Percentiles rank a stretch among this genome's conserved stretches.
These are phyloP conservation scores for Peromyscus polionotus DNA, from an alignment of 2,113 vertebrate genomes.

Conservation along the genomic window DNA sequence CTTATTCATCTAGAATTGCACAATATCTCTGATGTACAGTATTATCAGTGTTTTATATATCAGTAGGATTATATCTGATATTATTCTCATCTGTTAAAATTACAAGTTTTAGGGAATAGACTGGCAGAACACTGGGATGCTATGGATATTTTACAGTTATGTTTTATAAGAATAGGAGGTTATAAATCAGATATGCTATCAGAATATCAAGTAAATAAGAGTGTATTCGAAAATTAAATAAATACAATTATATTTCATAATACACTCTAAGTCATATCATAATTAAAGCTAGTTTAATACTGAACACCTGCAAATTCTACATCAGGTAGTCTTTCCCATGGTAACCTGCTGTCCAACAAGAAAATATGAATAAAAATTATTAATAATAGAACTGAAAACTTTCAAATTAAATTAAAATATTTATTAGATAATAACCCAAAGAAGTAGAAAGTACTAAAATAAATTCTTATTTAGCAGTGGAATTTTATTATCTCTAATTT, in stretches of 20 bases:
- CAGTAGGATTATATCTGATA: neutral
- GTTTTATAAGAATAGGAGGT: neutral
- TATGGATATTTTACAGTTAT: neutral
- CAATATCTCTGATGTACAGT: neutral
- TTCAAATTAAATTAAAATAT: constrained; percentile 25
- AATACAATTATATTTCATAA: neutral
- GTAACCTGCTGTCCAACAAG: neutral
- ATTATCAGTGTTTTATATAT: neutral
- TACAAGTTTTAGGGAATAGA: neutral
- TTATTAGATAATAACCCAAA: neutral
- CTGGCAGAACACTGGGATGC: neutral
- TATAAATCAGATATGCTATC: neutral
- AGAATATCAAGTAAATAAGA: neutral
- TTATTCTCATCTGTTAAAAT: neutral
- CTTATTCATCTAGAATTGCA: neutral
- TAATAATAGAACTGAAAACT: constrained; percentile 29
- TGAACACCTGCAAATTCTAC: neutral
- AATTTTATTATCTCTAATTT: constrained; percentile 5
- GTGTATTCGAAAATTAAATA: neutral
- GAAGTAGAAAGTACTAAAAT: neutral
- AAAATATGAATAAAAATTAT: neutral
- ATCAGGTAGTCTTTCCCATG: neutral
- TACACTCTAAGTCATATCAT: neutral
- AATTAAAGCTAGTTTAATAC: neutral
- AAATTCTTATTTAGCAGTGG: neutral